phyloP scores from a whole-genome alignment of 2,113 vertebrate genomes.

The Vimba vimba region DNA sequence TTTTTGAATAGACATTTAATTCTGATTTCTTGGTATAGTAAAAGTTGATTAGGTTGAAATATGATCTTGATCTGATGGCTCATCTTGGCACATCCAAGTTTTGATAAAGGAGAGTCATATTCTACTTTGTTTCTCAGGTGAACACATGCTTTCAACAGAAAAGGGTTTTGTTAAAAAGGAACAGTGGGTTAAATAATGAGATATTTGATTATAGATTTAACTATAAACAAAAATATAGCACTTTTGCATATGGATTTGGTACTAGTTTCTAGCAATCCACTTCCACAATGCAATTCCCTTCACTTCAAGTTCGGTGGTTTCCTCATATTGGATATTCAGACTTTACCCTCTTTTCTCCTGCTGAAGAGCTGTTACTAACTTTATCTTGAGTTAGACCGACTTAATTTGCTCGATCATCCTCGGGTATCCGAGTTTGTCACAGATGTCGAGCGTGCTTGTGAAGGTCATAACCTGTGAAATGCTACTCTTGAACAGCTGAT shows the following conservation, averaged over 20 bases:
- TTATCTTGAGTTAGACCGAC: neutral
- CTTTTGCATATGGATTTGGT: neutral
- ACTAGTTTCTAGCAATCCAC: neutral
- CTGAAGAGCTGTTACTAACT: constrained; percentile 2
- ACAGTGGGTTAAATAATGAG: neutral
- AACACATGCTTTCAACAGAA: neutral
- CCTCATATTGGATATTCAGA: neutral
- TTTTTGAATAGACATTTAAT: too few species aligned
- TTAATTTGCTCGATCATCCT: neutral
- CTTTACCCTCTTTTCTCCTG: neutral
- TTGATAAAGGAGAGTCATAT: too few species aligned
- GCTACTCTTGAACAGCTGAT: neutral
- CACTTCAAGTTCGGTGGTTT: neutral
- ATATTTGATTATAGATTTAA: neutral
- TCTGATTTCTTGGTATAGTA: too few species aligned
- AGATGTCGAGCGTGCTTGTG: neutral
- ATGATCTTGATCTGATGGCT: too few species aligned
- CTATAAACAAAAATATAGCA: neutral
- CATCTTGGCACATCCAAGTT: too few species aligned
- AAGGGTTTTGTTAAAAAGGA: neutral
- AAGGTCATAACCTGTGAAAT: neutral
- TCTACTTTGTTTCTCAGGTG: too few species aligned
- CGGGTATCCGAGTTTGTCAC: too few species aligned
- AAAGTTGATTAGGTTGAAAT: too few species aligned
- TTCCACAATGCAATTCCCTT: neutral